These are phyloP conservation scores for Lipotes vexillifer DNA, from an alignment of 2,113 vertebrate species.

Conservation along the genomic window DNA sequence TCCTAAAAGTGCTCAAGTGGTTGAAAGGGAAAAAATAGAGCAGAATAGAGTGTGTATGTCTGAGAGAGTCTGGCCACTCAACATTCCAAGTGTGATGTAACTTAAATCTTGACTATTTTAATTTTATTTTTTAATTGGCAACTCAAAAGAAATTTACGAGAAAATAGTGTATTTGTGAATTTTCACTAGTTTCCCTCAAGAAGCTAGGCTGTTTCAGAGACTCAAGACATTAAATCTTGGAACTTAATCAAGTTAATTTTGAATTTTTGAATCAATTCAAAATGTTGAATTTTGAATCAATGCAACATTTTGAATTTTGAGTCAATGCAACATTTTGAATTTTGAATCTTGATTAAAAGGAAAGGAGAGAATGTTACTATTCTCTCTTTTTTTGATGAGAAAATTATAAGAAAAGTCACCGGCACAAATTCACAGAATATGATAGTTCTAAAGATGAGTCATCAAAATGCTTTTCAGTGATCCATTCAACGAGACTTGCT, in stretches of 20 bases:
- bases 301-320: not conserved
- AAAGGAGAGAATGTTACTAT: not conserved
- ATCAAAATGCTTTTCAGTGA: not conserved
- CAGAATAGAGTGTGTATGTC: not conserved
- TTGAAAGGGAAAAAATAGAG: constrained; percentile 29
- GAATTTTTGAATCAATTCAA: not conserved
- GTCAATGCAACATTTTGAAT: not conserved
- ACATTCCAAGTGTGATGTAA: not conserved
- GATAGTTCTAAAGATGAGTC: not conserved
- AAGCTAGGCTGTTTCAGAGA: not conserved
- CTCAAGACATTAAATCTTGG: not conserved
- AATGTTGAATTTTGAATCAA: not conserved
- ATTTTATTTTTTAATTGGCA: not conserved
- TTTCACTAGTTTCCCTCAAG: not conserved
- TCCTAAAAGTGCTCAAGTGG: constrained; percentile 44
- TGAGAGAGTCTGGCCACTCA: not conserved
- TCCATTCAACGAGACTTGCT: not conserved
- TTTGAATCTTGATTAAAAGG: not conserved
- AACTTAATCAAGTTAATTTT: not conserved
- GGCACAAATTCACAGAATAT: not conserved
- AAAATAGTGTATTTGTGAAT: not conserved
- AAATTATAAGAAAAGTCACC: not conserved
- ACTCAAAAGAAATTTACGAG: not conserved
- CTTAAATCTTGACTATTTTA: constrained; percentile 37
- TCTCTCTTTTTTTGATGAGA: not conserved